Evolutionary conservation across 2,888 invertebrate species (phyloP).

Genomic region (Dicyrtoma fusca): DNA sequence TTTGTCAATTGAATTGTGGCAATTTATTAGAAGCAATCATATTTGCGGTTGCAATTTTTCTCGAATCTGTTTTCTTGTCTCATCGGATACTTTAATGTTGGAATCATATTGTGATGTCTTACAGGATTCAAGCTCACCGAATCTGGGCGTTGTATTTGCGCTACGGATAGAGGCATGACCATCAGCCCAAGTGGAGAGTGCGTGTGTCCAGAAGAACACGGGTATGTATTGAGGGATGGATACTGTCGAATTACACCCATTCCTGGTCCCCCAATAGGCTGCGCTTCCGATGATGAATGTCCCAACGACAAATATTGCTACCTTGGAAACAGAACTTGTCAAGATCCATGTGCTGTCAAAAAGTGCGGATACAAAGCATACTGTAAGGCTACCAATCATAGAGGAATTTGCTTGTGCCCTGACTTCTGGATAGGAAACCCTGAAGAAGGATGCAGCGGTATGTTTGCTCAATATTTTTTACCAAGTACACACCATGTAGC

Average conservation of each 20-base stretch:
- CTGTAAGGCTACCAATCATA: conserved; percentile 69
- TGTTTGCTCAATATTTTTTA: conserved; percentile 18
- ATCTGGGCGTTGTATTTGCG: conserved; percentile 80
- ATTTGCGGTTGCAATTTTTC: too few relatives aligned
- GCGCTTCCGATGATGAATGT: conserved; percentile 69
- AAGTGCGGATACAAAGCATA: conserved; percentile 75
- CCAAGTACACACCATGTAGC: not conserved
- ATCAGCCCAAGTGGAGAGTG: conserved; percentile 78
- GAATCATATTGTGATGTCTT: not conserved
- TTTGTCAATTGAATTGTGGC: conserved; percentile 15
- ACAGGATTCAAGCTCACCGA: conserved; percentile 74
- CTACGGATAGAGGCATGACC: conserved; percentile 75
- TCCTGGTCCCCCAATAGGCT: conserved; percentile 62
- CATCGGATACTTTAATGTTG: not conserved
- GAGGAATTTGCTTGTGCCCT: conserved; percentile 47
- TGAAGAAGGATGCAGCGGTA: conserved; percentile 46
- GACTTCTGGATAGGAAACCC: conserved; percentile 42
- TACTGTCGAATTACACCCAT: conserved; percentile 40
- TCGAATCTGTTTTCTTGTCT: not conserved
- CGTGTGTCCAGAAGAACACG: conserved; percentile 72
- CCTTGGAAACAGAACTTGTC: conserved; percentile 70
- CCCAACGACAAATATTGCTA: conserved; percentile 77
- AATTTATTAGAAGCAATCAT: too few relatives aligned
- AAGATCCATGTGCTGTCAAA: conserved; percentile 76
- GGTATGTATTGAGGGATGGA: conserved; percentile 64